Evolutionary conservation across 2,888 invertebrate species (phyloP).

Genomic region (Xanthorhoe spadicearia): DNA sequence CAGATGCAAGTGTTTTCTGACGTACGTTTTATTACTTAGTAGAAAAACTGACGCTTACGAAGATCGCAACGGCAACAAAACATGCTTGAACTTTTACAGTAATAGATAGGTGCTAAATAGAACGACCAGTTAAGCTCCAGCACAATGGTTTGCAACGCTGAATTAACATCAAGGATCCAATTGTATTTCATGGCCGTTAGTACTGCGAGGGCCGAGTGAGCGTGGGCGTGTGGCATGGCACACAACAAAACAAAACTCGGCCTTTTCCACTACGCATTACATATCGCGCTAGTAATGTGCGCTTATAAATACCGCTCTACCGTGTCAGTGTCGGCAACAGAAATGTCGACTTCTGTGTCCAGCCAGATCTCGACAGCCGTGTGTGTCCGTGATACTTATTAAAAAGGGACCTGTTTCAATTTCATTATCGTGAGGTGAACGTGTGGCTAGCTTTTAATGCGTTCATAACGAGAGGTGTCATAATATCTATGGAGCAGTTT

Average conservation of each 20-base stretch:
- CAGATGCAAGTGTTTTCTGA: not conserved
- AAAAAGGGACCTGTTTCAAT: slow-evolving; percentile 30
- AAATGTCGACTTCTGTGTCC: slow-evolving; percentile 35
- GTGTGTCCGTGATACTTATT: slow-evolving; percentile 35
- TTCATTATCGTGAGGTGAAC: slow-evolving; percentile 22
- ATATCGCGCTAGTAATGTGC: slow-evolving; percentile 17
- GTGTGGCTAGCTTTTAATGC: slow-evolving; percentile 17
- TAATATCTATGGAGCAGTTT: slow-evolving; percentile 43
- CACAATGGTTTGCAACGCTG: slow-evolving; percentile 26
- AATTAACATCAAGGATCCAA: slow-evolving; percentile 55
- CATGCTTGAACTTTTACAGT: not conserved
- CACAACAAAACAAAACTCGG: slow-evolving; percentile 36
- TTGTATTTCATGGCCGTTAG: slow-evolving; percentile 51
- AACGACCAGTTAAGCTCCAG: not conserved
- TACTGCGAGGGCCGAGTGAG: slow-evolving; percentile 25
- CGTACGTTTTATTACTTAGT: not conserved
- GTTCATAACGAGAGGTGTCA: slow-evolving; percentile 41
- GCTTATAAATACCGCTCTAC: slow-evolving; percentile 37
- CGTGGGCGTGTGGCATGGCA: slow-evolving; percentile 43
- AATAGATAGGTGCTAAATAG: not conserved
- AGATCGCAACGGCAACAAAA: not conserved
- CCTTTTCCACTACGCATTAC: slow-evolving; percentile 46
- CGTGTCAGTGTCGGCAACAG: slow-evolving; percentile 25
- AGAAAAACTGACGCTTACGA: not conserved
- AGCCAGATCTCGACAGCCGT: slow-evolving; percentile 30